Conservation (phyloP, 2,797 vertebrate genomes). For the Tadarida brasiliensis region DNA sequence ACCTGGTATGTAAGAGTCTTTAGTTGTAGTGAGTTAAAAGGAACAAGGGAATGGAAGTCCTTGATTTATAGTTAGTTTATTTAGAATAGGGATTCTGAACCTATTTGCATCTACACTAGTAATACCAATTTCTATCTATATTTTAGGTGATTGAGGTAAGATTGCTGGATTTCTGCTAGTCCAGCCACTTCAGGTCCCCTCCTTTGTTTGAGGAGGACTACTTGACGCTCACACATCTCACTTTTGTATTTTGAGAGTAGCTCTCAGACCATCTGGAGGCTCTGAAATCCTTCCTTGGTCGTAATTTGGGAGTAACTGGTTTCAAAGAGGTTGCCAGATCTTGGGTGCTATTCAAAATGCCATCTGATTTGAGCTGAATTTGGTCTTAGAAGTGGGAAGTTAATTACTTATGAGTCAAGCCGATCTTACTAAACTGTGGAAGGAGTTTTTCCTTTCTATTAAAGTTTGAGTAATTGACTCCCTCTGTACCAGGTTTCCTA, state of each 20-base stretch:
- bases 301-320: background rate
- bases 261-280: slow-evolving; percentile 19
- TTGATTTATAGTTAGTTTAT: background rate
- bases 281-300: slow-evolving; percentile 5
- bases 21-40: background rate
- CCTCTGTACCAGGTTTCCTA: background rate
- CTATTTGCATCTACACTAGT: background rate
- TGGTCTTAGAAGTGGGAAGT: slow-evolving; percentile 46
- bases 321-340: slow-evolving; percentile 66
- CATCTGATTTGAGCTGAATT: slow-evolving; percentile 49
- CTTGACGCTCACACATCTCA: background rate
- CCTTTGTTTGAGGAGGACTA: background rate
- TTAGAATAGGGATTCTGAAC: background rate
- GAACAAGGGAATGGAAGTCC: background rate
- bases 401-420: slow-evolving; percentile 52
- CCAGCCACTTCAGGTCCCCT: background rate
- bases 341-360: slow-evolving; percentile 44
- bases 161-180: background rate
- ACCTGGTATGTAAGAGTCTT: background rate
- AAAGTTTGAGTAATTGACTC: slow-evolving; percentile 26
- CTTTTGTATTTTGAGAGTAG: background rate
- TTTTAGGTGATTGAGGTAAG: background rate
- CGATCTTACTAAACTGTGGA: background rate
- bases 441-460: slow-evolving; percentile 29
- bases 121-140: background rate